These are phyloP conservation scores for Drosophila kurseongensis DNA, from an alignment of 1,140 invertebrate species.

Conservation along the genomic window DNA sequence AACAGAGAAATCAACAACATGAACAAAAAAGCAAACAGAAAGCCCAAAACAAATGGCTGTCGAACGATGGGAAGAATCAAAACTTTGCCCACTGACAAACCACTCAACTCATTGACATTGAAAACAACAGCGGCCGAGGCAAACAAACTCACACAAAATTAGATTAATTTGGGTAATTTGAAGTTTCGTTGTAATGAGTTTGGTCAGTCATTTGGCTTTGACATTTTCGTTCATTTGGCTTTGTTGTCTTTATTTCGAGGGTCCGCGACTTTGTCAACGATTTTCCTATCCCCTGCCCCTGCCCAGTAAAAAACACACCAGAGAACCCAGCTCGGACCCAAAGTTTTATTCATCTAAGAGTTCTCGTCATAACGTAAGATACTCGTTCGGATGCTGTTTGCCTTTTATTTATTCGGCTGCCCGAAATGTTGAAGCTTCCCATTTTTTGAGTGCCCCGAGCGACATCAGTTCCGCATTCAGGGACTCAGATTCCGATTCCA, in stretches of 20 bases:
- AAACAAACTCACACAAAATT: constrained; percentile 66
- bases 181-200: constrained; percentile 81
- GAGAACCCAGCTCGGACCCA: background rate
- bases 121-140: constrained; percentile 28
- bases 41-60: constrained; percentile 47
- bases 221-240: constrained; percentile 53
- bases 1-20: constrained; percentile 40
- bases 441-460: constrained; percentile 54
- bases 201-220: constrained; percentile 77
- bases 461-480: constrained; percentile 72
- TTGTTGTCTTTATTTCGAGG: constrained; percentile 73
- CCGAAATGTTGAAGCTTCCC: constrained; percentile 66
- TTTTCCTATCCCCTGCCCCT: constrained; percentile 12
- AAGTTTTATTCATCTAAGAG: constrained; percentile 57
- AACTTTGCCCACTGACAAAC: constrained; percentile 47
- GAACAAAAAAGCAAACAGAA: constrained; percentile 16
- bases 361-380: constrained; percentile 37
- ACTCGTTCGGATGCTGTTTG: constrained; percentile 41
- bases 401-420: constrained; percentile 71
- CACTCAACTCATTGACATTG: constrained; percentile 77
- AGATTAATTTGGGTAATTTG: constrained; percentile 80
- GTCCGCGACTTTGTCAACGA: constrained; percentile 33
- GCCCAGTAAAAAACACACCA: constrained; percentile 8
- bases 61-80: constrained; percentile 48
- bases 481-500: constrained; percentile 48